A percentile compares a stretch with the other conserved stretches of the same genome.
Evolutionary conservation across 2,113 vertebrate genomes (phyloP).

Genomic region (Vidua macroura): DNA sequence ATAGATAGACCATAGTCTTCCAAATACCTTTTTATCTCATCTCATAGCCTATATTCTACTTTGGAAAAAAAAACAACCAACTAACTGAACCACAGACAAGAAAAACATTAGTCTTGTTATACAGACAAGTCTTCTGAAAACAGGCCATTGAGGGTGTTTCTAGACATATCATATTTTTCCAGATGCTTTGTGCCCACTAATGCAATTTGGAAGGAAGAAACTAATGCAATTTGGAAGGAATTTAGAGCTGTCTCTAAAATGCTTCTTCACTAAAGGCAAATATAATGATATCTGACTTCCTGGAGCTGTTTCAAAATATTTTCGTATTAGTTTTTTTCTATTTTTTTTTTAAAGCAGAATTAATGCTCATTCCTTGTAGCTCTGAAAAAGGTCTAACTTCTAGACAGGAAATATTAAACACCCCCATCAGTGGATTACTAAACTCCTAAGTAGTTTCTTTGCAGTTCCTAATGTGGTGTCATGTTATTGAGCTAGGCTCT

Average conservation of each 20-base stretch:
- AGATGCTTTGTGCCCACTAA: conserved; percentile 59
- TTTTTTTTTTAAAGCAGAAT: not conserved
- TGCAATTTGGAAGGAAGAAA: not conserved
- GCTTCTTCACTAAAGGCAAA: conserved; percentile 56
- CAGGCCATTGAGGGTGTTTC: conserved; percentile 31
- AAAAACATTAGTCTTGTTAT: conserved; percentile 28
- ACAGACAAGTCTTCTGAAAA: conserved; percentile 54
- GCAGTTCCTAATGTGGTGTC: not conserved
- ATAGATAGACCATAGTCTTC: not conserved
- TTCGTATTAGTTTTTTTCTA: not conserved
- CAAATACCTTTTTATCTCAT: not conserved
- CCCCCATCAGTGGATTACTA: conserved; percentile 4
- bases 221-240: not conserved
- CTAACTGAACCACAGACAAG: not conserved
- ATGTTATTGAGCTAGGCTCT: not conserved
- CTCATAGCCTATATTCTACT: not conserved
- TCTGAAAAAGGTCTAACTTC: not conserved
- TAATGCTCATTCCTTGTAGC: not conserved
- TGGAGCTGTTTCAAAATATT: conserved; percentile 12
- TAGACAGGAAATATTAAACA: conserved; percentile 34
- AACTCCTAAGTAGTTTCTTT: not conserved
- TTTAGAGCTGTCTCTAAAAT: conserved; percentile 52
- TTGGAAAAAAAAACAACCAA: not conserved
- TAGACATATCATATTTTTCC: conserved; percentile 50
- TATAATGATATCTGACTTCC: conserved; percentile 46